A percentile compares a stretch with the other conserved stretches of the same genome.
Evolutionary conservation across 2,113 vertebrate species (phyloP).

Genomic region (Felis chaus): DNA sequence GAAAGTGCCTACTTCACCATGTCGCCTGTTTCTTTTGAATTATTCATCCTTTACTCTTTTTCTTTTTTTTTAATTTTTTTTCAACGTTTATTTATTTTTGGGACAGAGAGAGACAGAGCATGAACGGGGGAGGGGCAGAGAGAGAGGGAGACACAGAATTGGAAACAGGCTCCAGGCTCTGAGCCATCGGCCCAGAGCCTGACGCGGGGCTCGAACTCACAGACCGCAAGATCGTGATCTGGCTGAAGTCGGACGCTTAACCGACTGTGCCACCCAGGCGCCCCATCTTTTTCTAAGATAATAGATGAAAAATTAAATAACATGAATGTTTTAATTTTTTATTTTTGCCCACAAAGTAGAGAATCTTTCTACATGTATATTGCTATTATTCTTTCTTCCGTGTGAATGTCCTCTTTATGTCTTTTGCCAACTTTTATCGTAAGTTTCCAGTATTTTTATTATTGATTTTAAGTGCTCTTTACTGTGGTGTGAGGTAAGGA

Average conservation of each 20-base stretch:
- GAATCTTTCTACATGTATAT: not conserved
- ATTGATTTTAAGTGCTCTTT: not conserved
- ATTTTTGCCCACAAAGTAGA: not conserved
- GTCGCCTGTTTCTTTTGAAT: not conserved
- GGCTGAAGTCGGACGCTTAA: too few relatives aligned
- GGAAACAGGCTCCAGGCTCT: too few relatives aligned
- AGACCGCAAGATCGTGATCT: too few relatives aligned
- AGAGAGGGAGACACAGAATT: too few relatives aligned
- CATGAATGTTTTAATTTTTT: not conserved
- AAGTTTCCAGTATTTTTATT: not conserved
- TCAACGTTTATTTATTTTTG: too few relatives aligned
- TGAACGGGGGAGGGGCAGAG: too few relatives aligned
- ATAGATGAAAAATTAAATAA: not conserved
- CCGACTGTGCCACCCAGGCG: too few relatives aligned
- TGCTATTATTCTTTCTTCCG: not conserved
- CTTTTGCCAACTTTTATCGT: not conserved
- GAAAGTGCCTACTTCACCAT: not conserved
- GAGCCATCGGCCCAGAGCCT: too few relatives aligned
- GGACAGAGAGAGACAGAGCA: too few relatives aligned
- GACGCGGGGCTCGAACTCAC: too few relatives aligned
- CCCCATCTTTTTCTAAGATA: not conserved
- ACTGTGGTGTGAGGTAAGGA: not conserved
- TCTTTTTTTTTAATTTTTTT: too few relatives aligned
- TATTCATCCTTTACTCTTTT: not conserved
- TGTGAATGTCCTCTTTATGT: not conserved